Evolutionary conservation across 2,797 vertebrate genomes (phyloP), one percentile per base, ranked within the genome.

Genomic region (Danio tinwini): DNA sequence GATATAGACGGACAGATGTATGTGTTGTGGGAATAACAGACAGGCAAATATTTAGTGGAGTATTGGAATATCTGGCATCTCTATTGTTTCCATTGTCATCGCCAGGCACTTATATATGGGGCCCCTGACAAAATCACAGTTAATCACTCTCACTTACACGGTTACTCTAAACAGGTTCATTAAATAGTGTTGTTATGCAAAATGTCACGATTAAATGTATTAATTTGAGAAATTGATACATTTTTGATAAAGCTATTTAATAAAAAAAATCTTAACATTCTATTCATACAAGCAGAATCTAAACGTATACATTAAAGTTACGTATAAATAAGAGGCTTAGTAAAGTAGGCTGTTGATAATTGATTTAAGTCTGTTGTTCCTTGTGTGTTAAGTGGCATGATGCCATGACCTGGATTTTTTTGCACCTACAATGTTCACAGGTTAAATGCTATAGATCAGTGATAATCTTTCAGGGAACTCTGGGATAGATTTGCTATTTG

Each of bases 381-480:
- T 7, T 11, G n/a, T 63, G 11, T 52, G n/a, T 75, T 75, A 53
- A 58, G 53, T 78, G 65, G 64, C 65, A 11, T 70, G 17, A 70
- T 69, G 65, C 76, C 64, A 59, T 76, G 83, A 80, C 69, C 52
- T n/a, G 58, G 71, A 40, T 86, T 74, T 88, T 29, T 85, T 88
- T 79, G 89, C 90, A 75, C 87, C 84, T 71, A 67, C 29, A 70
- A 40, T 77, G 44, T 58, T 39, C 6, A 44, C 13, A 53, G 40
- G 50, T 76, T 21, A 45, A 65, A 65, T 37, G 17, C 39, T 45
- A 39, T 29, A 58, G 53, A 45, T 72, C 40, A 56, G 52, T 2
- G 52, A 55, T 45, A 12, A 45, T 45, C 16, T 61, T 64, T 2
- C 0, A n/a, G 37, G 49, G 14, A 52, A 13, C 19, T 39, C 61